Percentiles rank a stretch among this genome's conserved stretches.
Evolutionary conservation across 2,797 vertebrate species (phyloP).

Genomic region (Odontamblyopus rebecca): DNA sequence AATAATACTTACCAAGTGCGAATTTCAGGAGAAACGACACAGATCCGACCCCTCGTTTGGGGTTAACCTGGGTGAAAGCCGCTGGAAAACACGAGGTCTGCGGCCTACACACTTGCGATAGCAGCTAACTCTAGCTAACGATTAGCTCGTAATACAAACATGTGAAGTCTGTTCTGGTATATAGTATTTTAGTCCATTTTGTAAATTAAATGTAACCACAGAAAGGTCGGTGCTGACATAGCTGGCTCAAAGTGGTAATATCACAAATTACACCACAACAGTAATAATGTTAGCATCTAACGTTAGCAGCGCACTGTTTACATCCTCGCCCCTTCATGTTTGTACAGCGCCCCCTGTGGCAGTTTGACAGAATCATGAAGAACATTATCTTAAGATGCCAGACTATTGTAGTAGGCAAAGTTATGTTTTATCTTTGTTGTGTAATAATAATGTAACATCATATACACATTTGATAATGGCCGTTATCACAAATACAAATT

Average conservation of each 20-base stretch:
- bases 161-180: neutral
- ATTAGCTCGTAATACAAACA: neutral
- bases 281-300: neutral
- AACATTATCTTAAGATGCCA: too few species aligned
- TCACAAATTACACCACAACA: neutral
- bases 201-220: neutral
- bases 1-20: neutral
- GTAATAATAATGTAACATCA: too few species aligned
- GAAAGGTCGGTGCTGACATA: neutral
- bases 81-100: constrained; percentile 13
- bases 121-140: neutral
- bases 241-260: neutral
- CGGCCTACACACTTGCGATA: neutral
- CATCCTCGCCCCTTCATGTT: neutral
- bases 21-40: neutral
- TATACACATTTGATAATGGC: too few species aligned
- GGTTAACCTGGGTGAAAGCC: neutral
- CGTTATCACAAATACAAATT: too few species aligned
- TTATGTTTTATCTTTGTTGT: too few species aligned
- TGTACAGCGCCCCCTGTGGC: neutral
- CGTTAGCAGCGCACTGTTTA: neutral
- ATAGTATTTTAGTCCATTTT: neutral
- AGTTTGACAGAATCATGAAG: too few species aligned
- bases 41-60: neutral
- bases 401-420: too few species aligned